Percentiles rank a stretch among this genome's conserved stretches.
These are phyloP conservation scores for Sussaba pulchella DNA, from an alignment of 2,888 invertebrate species.

Conservation along the genomic window DNA sequence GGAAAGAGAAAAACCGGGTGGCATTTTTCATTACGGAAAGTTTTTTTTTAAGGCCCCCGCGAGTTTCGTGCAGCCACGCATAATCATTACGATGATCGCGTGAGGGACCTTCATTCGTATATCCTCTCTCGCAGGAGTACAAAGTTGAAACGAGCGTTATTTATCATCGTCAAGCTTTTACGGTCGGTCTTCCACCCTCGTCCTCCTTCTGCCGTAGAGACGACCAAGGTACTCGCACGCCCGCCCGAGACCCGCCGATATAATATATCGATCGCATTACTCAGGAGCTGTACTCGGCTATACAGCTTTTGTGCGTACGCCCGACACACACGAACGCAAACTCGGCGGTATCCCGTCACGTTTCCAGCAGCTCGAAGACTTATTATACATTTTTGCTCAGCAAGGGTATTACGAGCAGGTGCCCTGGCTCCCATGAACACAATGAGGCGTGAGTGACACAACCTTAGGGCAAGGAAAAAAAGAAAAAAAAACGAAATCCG, in stretches of 20 bases:
- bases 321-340: slow-evolving; percentile 18
- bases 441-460: slow-evolving; percentile 21
- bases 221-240: slow-evolving; percentile 58
- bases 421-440: slow-evolving; percentile 55
- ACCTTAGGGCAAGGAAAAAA: slow-evolving; percentile 5
- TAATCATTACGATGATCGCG: slow-evolving; percentile 69
- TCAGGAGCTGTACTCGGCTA: slow-evolving; percentile 47
- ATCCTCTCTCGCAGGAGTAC: slow-evolving; percentile 57
- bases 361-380: slow-evolving; percentile 51
- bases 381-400: slow-evolving; percentile 56
- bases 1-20: neutral
- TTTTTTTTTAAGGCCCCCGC: slow-evolving; percentile 21
- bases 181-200: slow-evolving; percentile 68
- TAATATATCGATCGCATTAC: slow-evolving; percentile 77
- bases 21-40: slow-evolving; percentile 46
- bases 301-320: slow-evolving; percentile 60
- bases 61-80: slow-evolving; percentile 42
- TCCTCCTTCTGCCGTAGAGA: slow-evolving; percentile 63
- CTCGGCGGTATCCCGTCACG: slow-evolving; percentile 42
- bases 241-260: slow-evolving; percentile 64
- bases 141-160: slow-evolving; percentile 73
- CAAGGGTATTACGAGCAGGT: slow-evolving; percentile 57
- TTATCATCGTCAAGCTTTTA: slow-evolving; percentile 77
- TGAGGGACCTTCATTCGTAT: slow-evolving; percentile 69
- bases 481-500: neutral